These are phyloP conservation scores for Aradus depressus DNA, from an alignment of 2,888 invertebrate species.

Conservation along the genomic window DNA sequence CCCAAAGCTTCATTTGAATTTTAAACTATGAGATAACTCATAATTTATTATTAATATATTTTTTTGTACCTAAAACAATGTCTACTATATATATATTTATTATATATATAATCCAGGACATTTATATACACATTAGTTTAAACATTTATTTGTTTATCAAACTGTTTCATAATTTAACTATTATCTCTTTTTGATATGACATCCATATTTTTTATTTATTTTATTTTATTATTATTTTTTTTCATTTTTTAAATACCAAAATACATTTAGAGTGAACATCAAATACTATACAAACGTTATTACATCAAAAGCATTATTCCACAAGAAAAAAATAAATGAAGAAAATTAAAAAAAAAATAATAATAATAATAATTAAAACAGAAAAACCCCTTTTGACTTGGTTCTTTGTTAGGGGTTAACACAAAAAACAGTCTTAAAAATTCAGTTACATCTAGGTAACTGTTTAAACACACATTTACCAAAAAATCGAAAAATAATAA, in stretches of 20 bases:
- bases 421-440: conserved; percentile 26
- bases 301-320: conserved; percentile 24
- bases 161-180: conserved; percentile 15
- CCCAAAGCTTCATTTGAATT: conserved; percentile 20
- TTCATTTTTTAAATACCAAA: conserved; percentile 23
- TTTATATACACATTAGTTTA: conserved; percentile 18
- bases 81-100: background rate
- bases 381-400: conserved; percentile 15
- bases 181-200: conserved; percentile 20
- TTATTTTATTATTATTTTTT: conserved; percentile 4
- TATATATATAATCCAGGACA: conserved; percentile 15
- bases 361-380: too few species aligned
- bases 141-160: conserved; percentile 6
- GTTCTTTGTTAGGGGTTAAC: conserved; percentile 17
- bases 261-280: conserved; percentile 25
- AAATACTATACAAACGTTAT: conserved; percentile 23
- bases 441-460: conserved; percentile 26
- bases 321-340: too few species aligned
- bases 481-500: conserved; percentile 11
- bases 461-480: conserved; percentile 14
- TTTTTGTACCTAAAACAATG: conserved; percentile 1
- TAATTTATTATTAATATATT: too few species aligned
- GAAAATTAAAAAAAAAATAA: too few species aligned
- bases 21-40: conserved; percentile 15
- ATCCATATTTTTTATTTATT: conserved; percentile 17